Evolutionary conservation across 2,797 vertebrate species (phyloP).

Genomic region (Anguilla pacifica): DNA sequence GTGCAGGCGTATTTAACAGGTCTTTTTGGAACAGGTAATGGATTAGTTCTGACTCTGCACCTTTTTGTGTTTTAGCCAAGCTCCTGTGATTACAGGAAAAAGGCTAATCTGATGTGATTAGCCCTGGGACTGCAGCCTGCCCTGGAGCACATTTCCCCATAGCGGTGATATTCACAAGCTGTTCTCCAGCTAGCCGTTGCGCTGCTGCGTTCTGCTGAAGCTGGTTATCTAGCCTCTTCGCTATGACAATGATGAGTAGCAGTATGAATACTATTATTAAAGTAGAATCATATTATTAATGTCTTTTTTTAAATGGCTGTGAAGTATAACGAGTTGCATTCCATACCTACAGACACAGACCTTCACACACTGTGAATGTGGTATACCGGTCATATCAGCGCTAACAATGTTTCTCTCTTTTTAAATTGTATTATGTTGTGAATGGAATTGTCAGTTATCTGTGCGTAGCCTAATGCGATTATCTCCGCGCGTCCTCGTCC

Average conservation of each 20-base stretch:
- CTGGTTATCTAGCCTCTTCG: neutral
- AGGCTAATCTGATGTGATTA: neutral
- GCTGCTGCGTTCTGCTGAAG: neutral
- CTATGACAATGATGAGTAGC: neutral
- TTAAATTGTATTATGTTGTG: neutral
- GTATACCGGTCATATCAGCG: neutral
- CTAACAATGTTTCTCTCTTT: neutral
- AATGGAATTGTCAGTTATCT: neutral
- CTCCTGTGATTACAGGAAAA: neutral
- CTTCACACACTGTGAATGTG: neutral
- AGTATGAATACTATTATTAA: neutral
- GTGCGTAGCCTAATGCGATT: constrained; percentile 9
- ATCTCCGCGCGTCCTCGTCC: neutral
- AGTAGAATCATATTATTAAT: neutral
- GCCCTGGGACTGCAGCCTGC: neutral
- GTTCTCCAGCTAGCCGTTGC: neutral
- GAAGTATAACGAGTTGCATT: neutral
- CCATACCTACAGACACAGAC: neutral
- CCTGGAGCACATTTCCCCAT: neutral
- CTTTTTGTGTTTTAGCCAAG: neutral
- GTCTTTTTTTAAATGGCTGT: neutral
- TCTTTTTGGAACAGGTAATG: neutral
- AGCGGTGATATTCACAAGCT: neutral
- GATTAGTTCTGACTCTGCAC: neutral
- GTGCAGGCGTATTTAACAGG: neutral